Base-by-base conservation (phyloP, 2,888 invertebrate genomes). In the Eurytoma adleriae region DNA sequence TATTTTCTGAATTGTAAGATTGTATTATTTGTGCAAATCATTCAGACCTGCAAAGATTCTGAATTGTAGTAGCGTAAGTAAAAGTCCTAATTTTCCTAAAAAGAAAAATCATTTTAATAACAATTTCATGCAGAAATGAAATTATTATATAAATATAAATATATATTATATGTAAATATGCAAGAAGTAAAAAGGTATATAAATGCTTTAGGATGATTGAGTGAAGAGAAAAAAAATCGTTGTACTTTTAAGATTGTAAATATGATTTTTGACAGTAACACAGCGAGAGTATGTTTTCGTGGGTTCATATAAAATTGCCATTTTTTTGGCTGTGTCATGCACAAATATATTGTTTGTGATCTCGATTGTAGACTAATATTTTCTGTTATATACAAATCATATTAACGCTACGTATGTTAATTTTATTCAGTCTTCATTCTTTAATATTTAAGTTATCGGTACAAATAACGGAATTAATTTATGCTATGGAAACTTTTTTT, bases 271-370 rank as follows among this genome's bases (percentile, higher is more conserved):
- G 68, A 81, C n/a, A 64, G 57, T 79, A 75, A 71, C 13, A 66
- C 24, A 66, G 72, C 40, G 66, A 76, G 69, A 78, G 52, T 71
- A 68, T 73, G 50, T 52, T 81, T 81, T 62, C 75, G 57, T 52
- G 50, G 62, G 52, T 82, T 66, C 27, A 48, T 76, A 68, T 64
- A 76, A 76, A 59, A 73, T 77, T 78, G 79, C 82, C 77, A 82
- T 82, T 62, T 64, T 24, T 70, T 61, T 79, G 81, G 77, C 79
- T 82, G 85, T 85, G 85, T 84, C 83, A 83, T 85, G 88, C 88
- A 87, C 87, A 88, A 88, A 87, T 84, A 82, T 81, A 83, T 86
- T 84, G 82, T 85, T 86, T 85, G 85, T 85, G 84, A 85, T 85
- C 84, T 86, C 84, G 84, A 84, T 84, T 83, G 83, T 83, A 78